Conservation (phyloP, 64 coral and sea anemone species). For the Anthopleura sola region DNA sequence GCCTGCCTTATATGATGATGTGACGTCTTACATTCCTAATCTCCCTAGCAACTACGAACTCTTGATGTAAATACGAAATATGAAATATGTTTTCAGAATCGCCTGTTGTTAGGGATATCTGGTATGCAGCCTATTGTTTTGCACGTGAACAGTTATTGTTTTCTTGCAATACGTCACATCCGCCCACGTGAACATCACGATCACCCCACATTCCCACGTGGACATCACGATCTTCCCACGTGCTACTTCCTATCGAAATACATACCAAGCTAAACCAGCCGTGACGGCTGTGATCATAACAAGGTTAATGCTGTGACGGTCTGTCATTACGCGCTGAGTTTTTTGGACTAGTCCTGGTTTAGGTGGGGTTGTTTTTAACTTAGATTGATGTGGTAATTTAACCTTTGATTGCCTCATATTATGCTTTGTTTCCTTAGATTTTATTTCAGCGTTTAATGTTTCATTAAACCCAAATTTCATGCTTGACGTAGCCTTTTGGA, state of each 20-base stretch:
- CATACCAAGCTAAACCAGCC: conserved; percentile 52
- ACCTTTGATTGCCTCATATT: conserved; percentile 36
- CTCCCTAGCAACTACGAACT: no score
- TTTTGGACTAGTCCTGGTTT: no score
- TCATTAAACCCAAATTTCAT: conserved; percentile 46
- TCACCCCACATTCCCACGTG: no score
- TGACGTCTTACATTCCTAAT: no score
- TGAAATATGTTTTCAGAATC: no score
- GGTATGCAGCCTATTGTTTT: conserved; percentile 37
- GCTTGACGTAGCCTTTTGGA: background rate
- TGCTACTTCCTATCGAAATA: no score
- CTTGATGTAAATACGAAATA: no score
- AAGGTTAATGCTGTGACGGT: conserved; percentile 47
- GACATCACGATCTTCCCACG: no score
- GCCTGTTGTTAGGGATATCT: conserved; percentile 31
- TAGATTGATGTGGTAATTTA: conserved; percentile 36
- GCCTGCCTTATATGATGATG: no score
- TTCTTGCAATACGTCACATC: conserved; percentile 32
- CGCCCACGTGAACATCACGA: no score
- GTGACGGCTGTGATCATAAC: conserved; percentile 29
- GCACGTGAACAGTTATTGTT: conserved; percentile 43
- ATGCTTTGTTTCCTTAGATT: conserved; percentile 23
- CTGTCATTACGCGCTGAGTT: conserved; percentile 11
- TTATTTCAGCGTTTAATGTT: conserved; percentile 32
- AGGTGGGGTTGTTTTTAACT: no score